These are phyloP conservation scores for Cheilosia soror DNA, from an alignment of 2,888 invertebrate species.

Conservation along the genomic window DNA sequence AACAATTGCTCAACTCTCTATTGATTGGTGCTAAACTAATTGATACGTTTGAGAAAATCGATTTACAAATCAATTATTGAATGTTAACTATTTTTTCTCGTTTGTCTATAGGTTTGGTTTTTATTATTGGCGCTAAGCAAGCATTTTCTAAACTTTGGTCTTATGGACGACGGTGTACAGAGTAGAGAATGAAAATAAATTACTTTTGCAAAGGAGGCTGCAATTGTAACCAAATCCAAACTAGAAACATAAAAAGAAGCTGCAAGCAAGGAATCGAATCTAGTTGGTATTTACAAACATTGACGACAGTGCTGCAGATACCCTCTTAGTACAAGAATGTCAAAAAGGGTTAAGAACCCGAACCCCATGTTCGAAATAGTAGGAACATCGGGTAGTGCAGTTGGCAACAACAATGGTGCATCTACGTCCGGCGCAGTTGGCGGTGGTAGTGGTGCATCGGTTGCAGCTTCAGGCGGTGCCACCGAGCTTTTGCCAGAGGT, in stretches of 20 bases:
- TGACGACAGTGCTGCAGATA: constrained; percentile 12
- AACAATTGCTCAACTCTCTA: constrained; percentile 1
- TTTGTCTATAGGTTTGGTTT: constrained; percentile 43
- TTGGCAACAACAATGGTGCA: constrained; percentile 63
- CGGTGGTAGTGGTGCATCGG: constrained; percentile 50
- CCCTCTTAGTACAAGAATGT: constrained; percentile 44
- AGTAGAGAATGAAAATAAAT: constrained; percentile 50
- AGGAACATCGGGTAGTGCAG: constrained; percentile 35
- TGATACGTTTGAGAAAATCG: constrained; percentile 49
- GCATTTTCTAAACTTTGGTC: neutral
- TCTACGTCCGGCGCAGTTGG: constrained; percentile 68
- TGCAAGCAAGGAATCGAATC: constrained; percentile 22
- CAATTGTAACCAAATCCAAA: constrained; percentile 35
- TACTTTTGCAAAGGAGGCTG: constrained; percentile 50
- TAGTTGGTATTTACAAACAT: constrained; percentile 20
- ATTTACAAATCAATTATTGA: constrained; percentile 46
- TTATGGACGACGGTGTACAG: constrained; percentile 1
- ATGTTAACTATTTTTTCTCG: constrained; percentile 14
- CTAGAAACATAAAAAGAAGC: neutral
- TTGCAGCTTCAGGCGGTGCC: constrained; percentile 51
- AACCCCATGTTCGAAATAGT: constrained; percentile 64
- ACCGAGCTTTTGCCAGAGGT: constrained; percentile 72
- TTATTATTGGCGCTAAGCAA: constrained; percentile 6
- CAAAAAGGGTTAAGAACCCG: constrained; percentile 65
- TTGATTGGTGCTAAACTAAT: constrained; percentile 58